Percentiles rank a stretch among this genome's conserved stretches.
These are phyloP conservation scores for Sinelater perroti DNA, from an alignment of 2,888 invertebrate genomes.

Conservation along the genomic window DNA sequence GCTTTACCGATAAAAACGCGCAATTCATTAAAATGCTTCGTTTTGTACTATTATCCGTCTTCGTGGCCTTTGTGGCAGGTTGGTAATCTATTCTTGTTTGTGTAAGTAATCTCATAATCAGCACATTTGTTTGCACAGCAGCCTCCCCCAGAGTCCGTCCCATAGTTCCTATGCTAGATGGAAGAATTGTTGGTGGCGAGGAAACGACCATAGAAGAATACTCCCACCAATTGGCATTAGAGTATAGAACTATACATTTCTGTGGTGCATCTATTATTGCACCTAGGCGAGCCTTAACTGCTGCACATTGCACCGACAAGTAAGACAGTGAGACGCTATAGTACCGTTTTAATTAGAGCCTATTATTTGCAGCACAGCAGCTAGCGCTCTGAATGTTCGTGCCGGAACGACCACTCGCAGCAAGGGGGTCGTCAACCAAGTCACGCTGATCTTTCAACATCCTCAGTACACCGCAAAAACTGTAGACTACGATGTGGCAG, in stretches of 20 bases:
- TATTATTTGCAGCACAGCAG: neutral
- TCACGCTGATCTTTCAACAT: neutral
- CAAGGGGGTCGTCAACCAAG: neutral
- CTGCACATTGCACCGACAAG: conserved; percentile 48
- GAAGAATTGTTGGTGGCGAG: conserved; percentile 48
- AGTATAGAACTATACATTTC: conserved; percentile 39
- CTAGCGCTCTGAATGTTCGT: no score
- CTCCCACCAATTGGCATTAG: conserved; percentile 48
- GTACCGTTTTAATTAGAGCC: no score
- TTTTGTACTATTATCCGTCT: no score
- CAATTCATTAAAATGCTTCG: no score
- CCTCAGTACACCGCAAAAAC: neutral
- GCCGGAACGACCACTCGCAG: neutral
- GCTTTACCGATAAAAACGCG: no score
- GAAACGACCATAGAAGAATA: conserved; percentile 43
- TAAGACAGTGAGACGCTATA: no score
- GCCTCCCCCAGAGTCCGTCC: neutral
- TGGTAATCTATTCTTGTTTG: no score
- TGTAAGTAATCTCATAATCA: no score
- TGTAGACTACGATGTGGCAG: conserved; percentile 4
- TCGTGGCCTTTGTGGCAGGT: no score
- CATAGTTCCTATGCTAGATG: conserved; percentile 26
- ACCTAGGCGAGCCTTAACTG: conserved; percentile 44
- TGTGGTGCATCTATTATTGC: conserved; percentile 49
- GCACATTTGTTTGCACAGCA: no score